A percentile compares a stretch with the other conserved stretches of the same genome.
Evolutionary conservation across 2,797 vertebrate species (phyloP).

Genomic region (Rhynchonycteris naso): DNA sequence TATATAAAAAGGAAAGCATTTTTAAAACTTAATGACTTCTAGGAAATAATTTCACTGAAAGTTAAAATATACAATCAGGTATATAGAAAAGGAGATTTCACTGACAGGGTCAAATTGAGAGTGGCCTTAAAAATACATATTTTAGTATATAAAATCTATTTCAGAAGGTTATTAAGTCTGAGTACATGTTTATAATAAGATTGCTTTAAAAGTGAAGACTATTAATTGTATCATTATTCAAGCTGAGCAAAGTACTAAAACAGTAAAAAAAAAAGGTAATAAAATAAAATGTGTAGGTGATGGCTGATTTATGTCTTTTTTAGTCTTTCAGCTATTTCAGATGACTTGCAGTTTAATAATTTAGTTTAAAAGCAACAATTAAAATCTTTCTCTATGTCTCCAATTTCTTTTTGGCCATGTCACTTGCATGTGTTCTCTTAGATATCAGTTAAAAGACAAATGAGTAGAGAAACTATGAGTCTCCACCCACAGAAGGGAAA

Average conservation of each 20-base stretch:
- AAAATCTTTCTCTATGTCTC: not conserved
- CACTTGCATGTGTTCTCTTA: not conserved
- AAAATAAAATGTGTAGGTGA: slow-evolving; percentile 57
- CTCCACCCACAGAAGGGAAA: not conserved
- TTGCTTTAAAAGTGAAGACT: slow-evolving; percentile 48
- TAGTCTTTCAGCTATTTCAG: slow-evolving; percentile 51
- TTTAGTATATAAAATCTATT: slow-evolving; percentile 41
- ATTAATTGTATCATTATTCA: slow-evolving; percentile 59
- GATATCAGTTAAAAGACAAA: slow-evolving; percentile 6
- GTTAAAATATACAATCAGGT: not conserved
- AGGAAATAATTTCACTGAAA: slow-evolving; percentile 39
- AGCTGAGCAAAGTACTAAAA: slow-evolving; percentile 44
- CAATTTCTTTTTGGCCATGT: not conserved
- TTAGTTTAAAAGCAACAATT: slow-evolving; percentile 35
- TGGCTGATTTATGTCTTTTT: slow-evolving; percentile 56
- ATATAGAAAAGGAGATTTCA: not conserved
- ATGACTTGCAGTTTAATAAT: slow-evolving; percentile 63
- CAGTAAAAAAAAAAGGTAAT: slow-evolving; percentile 22
- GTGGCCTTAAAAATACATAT: slow-evolving; percentile 21
- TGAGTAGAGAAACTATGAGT: not conserved
- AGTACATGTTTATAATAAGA: slow-evolving; percentile 45
- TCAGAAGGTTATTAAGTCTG: not conserved
- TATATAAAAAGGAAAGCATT: not conserved
- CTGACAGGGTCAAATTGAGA: slow-evolving; percentile 28
- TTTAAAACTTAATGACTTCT: slow-evolving; percentile 34